Base-by-base conservation (phyloP, 2,888 invertebrate genomes). In the Zygaena filipendulae region DNA sequence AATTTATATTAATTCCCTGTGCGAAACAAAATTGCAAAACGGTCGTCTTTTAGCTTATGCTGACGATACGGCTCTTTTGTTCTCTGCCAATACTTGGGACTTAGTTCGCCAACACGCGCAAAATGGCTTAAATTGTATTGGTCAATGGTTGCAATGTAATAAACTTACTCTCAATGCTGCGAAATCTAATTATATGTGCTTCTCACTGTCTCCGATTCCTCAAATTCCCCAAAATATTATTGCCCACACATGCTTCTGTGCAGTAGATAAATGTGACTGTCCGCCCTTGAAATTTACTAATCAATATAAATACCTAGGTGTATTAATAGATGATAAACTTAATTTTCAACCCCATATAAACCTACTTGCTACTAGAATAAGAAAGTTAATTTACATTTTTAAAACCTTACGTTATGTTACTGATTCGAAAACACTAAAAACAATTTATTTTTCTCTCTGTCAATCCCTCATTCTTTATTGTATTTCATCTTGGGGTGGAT, bases 1-100 rank as follows among this genome's bases (percentile, higher is more conserved):
- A 6, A 8, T 23, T 3, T 13, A 23, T 6, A 23, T 23, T 11
- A 23, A 23, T 31, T 12, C 27, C 20, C 11, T 21, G 4, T 20
- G 26, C 22, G 18, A 19, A 14, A 20, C 27, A 18, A 9, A 9
- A 18, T 3, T 16, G 1, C 6, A 2, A 11, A 26, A 13, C 13
- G 16, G 18, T 7, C 4, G 7, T 6, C 4, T 16, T 6, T 6
- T 16, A 4, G 4, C 16, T 4, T 16, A 6, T 16, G 16, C 16
- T 16, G 16, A 16, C 16, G 16, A 16, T 7, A 16, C 16, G 4
- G 16, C 16, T 16, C 16, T 16, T 7, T 6, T 16, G 4, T 16
- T 16, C 7, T 7, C 4, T 16, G 16, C 5, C 16, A 6, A 4
- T 7, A 16, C 16, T 4, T 16, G 16, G 16, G 5, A 16, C 4